Percentiles rank a stretch among this genome's conserved stretches.
These are phyloP conservation scores for Poecilia picta DNA, from an alignment of 2,797 vertebrate genomes.

Conservation along the genomic window DNA sequence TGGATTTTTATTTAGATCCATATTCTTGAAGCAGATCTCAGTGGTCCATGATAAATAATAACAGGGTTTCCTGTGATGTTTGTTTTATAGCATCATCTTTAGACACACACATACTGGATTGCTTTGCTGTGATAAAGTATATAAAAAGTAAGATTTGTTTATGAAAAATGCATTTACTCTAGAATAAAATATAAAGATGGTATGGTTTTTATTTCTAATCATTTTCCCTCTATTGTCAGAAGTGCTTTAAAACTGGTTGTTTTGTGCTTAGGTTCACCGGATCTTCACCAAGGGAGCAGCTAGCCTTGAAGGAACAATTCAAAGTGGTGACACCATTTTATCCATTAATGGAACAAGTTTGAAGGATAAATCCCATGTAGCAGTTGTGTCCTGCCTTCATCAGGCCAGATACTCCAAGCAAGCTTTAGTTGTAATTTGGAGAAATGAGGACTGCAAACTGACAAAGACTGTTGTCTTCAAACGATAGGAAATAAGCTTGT, in stretches of 20 bases:
- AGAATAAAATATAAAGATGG: background rate
- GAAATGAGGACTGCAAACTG: constrained; percentile 68
- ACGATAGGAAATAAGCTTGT: constrained; percentile 49
- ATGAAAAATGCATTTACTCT: background rate
- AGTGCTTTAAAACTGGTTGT: background rate
- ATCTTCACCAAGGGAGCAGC: constrained; percentile 91
- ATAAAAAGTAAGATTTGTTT: background rate
- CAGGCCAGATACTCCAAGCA: constrained; percentile 84
- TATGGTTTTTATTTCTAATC: background rate
- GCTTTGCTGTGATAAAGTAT: background rate
- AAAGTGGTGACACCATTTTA: constrained; percentile 86
- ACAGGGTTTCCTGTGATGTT: background rate
- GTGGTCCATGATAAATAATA: too few relatives aligned
- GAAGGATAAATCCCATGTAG: constrained; percentile 83
- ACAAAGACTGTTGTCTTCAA: constrained; percentile 27
- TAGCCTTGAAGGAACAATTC: constrained; percentile 87
- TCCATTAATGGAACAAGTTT: constrained; percentile 88
- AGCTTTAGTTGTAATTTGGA: constrained; percentile 85
- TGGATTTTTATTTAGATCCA: too few relatives aligned
- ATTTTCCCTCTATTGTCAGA: background rate
- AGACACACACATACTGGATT: background rate
- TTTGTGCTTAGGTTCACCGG: constrained; percentile 87
- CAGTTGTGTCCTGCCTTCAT: constrained; percentile 88
- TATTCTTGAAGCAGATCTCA: too few relatives aligned
- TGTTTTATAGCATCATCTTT: background rate